phyloP scores from a whole-genome alignment of 2,888 invertebrate genomes.

The Meiosimyza decipiens region DNA sequence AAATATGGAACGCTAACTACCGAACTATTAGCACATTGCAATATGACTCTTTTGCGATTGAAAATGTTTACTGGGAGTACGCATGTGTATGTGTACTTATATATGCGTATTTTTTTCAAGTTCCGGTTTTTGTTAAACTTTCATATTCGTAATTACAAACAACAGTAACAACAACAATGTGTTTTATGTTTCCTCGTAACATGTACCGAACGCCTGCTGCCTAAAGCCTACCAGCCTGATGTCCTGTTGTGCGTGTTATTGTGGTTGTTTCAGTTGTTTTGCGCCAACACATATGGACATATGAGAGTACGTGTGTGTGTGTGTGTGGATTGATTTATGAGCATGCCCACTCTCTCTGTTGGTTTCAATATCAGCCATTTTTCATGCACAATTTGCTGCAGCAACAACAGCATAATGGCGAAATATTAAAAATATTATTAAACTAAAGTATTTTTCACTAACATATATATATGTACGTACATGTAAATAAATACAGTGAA shows the following conservation, averaged over 20 bases:
- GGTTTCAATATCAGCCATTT: conserved; percentile 21
- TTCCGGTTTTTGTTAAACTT: conserved; percentile 33
- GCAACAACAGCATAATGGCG: neutral
- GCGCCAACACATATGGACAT: neutral
- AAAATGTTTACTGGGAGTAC: neutral
- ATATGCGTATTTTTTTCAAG: conserved; percentile 4
- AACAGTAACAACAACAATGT: conserved; percentile 6
- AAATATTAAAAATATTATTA: conserved; percentile 20
- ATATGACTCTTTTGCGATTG: neutral
- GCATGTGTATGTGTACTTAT: neutral
- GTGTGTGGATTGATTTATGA: neutral
- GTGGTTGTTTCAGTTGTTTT: too few species aligned
- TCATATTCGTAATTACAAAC: conserved; percentile 38
- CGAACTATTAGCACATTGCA: too few species aligned
- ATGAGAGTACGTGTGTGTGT: neutral
- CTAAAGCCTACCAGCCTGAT: neutral
- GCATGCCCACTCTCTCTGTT: conserved; percentile 24
- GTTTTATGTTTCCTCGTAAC: conserved; percentile 8
- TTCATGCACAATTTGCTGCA: conserved; percentile 30
- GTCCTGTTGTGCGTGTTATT: conserved; percentile 9
- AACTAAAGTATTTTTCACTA: neutral
- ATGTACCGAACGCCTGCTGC: neutral
- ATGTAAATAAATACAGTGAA: neutral
- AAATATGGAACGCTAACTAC: too few species aligned
- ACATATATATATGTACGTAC: neutral